Conservation (phyloP, 2,888 invertebrate species). For the Charanyca ferruginea region DNA sequence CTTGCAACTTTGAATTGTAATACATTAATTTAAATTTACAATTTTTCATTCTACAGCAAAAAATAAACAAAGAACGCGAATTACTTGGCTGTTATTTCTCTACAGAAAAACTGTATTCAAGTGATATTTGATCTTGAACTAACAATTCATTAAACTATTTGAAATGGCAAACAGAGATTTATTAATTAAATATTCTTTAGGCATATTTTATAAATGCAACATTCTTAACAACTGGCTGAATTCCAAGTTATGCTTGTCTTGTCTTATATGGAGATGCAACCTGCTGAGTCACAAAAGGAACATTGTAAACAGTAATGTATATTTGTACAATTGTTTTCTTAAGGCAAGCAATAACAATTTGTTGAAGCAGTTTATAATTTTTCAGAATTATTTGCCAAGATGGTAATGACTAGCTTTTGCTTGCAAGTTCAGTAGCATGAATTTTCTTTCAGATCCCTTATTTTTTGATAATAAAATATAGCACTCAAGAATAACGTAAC, state of each 20-base stretch:
- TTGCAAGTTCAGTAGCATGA: no score
- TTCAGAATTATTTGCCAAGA: background rate
- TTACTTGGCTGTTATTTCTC: no score
- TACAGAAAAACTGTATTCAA: background rate
- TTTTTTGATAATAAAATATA: no score
- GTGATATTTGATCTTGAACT: background rate
- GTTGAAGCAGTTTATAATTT: background rate
- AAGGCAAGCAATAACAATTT: constrained; percentile 4
- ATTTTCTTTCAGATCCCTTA: no score
- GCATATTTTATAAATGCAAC: constrained; percentile 18
- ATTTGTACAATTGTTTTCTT: constrained; percentile 23
- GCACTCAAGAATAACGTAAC: no score
- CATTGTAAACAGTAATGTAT: constrained; percentile 10
- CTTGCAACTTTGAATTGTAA: no score
- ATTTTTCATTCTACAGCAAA: no score
- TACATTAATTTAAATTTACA: no score
- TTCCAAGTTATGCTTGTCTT: constrained; percentile 28
- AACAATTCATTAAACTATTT: background rate
- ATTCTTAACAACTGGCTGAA: constrained; percentile 39
- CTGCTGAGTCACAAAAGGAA: constrained; percentile 43
- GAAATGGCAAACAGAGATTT: background rate
- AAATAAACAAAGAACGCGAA: no score
- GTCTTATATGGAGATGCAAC: constrained; percentile 25
- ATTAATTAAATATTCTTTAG: background rate
- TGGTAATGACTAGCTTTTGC: no score